These are phyloP conservation scores for Tenualosa ilisha DNA, from an alignment of 2,797 vertebrate genomes.

Conservation along the genomic window DNA sequence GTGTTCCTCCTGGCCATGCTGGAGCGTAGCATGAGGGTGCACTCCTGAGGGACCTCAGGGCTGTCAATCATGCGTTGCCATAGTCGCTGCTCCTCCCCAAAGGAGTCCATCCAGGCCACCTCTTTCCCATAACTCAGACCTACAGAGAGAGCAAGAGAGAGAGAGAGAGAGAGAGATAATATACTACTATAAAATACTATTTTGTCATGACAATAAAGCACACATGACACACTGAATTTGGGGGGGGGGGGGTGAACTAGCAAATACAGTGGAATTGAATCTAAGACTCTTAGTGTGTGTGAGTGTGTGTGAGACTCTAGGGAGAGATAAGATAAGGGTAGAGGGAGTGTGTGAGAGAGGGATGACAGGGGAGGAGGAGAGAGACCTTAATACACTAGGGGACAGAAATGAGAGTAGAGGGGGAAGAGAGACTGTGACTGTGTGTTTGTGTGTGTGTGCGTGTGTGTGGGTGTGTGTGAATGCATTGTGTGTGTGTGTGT, in stretches of 20 bases:
- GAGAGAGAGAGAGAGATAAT: background rate
- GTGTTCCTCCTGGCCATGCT: slow-evolving; percentile 85
- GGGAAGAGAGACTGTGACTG: background rate
- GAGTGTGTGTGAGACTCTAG: no score
- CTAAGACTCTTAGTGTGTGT: no score
- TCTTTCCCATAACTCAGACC: slow-evolving; percentile 89
- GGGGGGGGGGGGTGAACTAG: background rate
- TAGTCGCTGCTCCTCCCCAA: slow-evolving; percentile 87
- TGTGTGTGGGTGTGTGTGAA: background rate
- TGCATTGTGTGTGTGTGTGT: no score
- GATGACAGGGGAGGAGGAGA: no score
- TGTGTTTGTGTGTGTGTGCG: no score
- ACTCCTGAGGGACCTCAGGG: slow-evolving; percentile 86
- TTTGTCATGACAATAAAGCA: no score
- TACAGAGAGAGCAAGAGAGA: slow-evolving; percentile 52
- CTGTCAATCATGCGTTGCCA: slow-evolving; percentile 95
- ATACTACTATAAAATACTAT: no score
- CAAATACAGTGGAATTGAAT: no score
- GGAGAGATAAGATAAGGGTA: background rate
- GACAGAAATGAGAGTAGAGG: no score
- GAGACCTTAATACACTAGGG: no score
- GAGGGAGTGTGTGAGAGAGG: background rate
- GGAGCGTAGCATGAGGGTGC: slow-evolving; percentile 89
- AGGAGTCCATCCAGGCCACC: slow-evolving; percentile 96
- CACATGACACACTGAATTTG: no score